Evolutionary conservation across 92 coral and sea anemone genomes (phyloP), one percentile per base, ranked within the genome.

Genomic region (Epizoanthus stellaris): DNA sequence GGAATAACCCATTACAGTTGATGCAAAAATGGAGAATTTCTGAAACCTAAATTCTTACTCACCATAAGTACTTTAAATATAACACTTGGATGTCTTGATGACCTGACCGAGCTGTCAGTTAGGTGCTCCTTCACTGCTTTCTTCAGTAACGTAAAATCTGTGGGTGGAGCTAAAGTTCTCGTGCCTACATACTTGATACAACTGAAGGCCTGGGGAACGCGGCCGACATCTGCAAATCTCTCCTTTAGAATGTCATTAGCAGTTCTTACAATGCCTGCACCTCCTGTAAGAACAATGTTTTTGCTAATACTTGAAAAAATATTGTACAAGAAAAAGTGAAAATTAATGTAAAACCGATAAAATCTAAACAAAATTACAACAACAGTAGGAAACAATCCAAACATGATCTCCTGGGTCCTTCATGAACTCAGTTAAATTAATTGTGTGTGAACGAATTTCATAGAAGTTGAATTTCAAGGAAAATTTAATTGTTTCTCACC

Each of bases 201-300:
- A 77, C 99, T 97, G 71, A 97, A 97, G 34, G 99, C 99, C 80
- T 91, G 94, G 17, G 99, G 99, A 74, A 91, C 39, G 70, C 95
- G 90, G 64, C 97, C 94, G 54, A 91, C 89, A 88, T 89, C 94
- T 6, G 98, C 93, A 94, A 97, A 97, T 52, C 99, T 87, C 80
- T 97, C 95, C 89, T 97, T 94, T 75, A 97, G 74, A 49, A 97
- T 91, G 77, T 95, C 99, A 72, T 97, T 95, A 58, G 99, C 97
- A 62, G 95, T 91, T 75, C 85, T 96, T 17, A 84, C 39, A 73
- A 67, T 70, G 25, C 71, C 87, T 64, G 67, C 67, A 79, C 47
- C 88, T 43, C 76, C 75, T 85, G 38, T 0, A 75, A 42, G n/a
- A 36, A 67, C 45, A 34, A 49, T 30, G 16, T 17, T 10, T 13